Evolutionary conservation across 2,888 invertebrate species (phyloP).

Genomic region (Steinernema scapterisci): DNA sequence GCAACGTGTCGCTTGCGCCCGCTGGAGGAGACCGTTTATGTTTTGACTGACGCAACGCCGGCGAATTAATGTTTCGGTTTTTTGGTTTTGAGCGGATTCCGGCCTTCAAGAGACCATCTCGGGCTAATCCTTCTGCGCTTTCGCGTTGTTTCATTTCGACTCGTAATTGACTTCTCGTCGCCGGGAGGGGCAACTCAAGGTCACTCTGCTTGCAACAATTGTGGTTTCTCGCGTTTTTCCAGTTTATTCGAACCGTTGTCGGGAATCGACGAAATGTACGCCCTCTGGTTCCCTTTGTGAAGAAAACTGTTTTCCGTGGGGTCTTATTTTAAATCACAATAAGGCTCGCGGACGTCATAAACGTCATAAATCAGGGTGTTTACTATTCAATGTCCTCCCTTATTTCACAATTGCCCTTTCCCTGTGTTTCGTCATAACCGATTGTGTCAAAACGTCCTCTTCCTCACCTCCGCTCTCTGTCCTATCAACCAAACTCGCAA

Average conservation of each 20-base stretch:
- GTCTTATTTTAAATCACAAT: background rate
- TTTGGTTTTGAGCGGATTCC: background rate
- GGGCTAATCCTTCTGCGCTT: background rate
- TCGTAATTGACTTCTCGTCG: conserved; percentile 3
- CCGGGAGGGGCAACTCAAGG: background rate
- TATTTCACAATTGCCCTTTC: background rate
- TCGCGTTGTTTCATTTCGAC: background rate
- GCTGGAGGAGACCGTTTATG: background rate
- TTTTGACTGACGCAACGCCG: conserved; percentile 6
- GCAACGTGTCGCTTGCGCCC: background rate
- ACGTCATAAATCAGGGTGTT: background rate
- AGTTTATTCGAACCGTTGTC: no score
- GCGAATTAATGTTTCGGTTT: background rate
- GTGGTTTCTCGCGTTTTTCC: conserved; percentile 1
- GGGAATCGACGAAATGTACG: no score
- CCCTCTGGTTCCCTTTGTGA: background rate
- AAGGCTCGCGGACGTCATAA: background rate
- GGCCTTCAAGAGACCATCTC: background rate
- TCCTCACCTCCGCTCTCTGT: no score
- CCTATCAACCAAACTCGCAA: no score
- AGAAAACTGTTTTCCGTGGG: background rate
- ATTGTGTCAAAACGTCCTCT: no score
- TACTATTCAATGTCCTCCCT: background rate
- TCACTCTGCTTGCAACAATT: background rate
- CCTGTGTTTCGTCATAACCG: background rate